Evolutionary conservation across 2,797 vertebrate species (phyloP).

Genomic region (Varecia variegata): DNA sequence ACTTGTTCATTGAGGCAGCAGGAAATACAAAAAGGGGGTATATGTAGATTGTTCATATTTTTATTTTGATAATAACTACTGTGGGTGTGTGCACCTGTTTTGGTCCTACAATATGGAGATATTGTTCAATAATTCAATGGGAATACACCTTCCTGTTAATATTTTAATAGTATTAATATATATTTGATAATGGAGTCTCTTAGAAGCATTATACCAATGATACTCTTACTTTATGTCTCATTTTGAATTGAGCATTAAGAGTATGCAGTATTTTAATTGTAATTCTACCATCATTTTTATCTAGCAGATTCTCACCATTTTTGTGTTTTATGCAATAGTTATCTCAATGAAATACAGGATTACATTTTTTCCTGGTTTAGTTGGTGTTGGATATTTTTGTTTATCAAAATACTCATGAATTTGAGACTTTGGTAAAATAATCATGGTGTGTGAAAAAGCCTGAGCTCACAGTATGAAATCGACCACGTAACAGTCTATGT

Average conservation of each 20-base stretch:
- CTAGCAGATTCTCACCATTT: not conserved
- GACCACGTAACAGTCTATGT: too few relatives aligned
- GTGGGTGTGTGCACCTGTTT: not conserved
- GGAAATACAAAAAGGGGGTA: not conserved
- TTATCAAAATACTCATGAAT: not conserved
- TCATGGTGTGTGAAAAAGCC: not conserved
- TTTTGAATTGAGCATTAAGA: not conserved
- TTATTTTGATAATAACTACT: not conserved
- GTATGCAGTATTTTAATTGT: not conserved
- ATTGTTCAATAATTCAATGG: not conserved
- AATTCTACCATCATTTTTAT: not conserved
- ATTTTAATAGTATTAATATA: not conserved
- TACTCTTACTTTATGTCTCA: not conserved
- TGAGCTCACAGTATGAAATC: not conserved
- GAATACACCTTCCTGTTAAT: not conserved
- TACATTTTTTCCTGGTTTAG: not conserved
- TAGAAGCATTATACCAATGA: not conserved
- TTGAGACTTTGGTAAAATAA: not conserved
- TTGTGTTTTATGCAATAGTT: not conserved
- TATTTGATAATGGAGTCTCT: not conserved
- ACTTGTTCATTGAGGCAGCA: not conserved
- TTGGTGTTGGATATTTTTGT: not conserved
- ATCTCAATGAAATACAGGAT: not conserved
- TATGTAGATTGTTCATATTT: not conserved
- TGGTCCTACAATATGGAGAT: not conserved